Percentiles rank a stretch among this genome's conserved stretches.
These are phyloP conservation scores for Riparia riparia DNA, from an alignment of 2,113 vertebrate species.

Conservation along the genomic window DNA sequence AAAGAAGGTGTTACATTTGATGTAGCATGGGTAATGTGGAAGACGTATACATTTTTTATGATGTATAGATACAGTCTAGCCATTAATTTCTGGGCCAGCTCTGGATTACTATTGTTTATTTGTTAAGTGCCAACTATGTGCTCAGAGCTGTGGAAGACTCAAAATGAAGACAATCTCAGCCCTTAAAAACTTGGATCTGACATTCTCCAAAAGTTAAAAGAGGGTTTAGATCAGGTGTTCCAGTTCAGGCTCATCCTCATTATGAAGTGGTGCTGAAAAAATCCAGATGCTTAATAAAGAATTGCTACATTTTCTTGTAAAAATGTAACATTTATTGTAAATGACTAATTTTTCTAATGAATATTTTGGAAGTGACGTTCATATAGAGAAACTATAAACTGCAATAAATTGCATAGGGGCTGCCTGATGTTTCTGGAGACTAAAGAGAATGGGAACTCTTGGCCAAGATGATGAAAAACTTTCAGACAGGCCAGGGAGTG, in stretches of 20 bases:
- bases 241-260: slow-evolving; percentile 57
- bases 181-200: slow-evolving; percentile 48
- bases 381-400: slow-evolving; percentile 37
- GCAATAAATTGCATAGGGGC: slow-evolving; percentile 38
- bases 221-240: slow-evolving; percentile 62
- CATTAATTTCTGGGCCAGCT: slow-evolving; percentile 26
- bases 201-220: slow-evolving; percentile 37
- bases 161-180: slow-evolving; percentile 7
- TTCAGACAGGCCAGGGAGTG: slow-evolving; percentile 29
- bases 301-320: slow-evolving; percentile 32
- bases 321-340: slow-evolving; percentile 50
- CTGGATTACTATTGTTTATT: slow-evolving; percentile 61
- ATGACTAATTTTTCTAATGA: slow-evolving; percentile 56
- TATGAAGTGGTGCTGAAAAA: slow-evolving; percentile 69
- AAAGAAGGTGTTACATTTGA: background rate
- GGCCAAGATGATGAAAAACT: slow-evolving; percentile 39
- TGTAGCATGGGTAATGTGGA: background rate
- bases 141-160: slow-evolving; percentile 20
- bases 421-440: slow-evolving; percentile 29
- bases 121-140: slow-evolving; percentile 53
- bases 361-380: slow-evolving; percentile 38
- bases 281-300: slow-evolving; percentile 62
- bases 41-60: background rate
- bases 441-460: slow-evolving; percentile 13
- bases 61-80: background rate